phyloP scores from a whole-genome alignment of 2,113 vertebrate species.

The Oxyura jamaicensis region DNA sequence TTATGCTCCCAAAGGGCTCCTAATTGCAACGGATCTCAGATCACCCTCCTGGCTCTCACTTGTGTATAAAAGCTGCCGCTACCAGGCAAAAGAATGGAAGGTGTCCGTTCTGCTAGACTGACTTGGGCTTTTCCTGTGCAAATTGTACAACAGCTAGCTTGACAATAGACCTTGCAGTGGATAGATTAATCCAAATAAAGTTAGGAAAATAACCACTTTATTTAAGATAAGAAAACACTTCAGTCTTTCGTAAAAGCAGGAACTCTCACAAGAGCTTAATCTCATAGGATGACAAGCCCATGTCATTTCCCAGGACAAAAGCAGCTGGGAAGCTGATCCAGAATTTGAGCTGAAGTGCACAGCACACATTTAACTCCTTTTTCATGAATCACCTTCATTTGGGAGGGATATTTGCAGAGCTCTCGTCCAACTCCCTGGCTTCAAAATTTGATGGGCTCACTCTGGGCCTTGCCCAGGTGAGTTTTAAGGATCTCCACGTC shows the following conservation, averaged over 20 bases:
- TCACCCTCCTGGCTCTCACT: background rate
- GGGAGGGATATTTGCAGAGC: background rate
- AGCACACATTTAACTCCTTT: background rate
- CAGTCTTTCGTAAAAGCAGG: background rate
- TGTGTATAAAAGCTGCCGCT: background rate
- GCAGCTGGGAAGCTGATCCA: background rate
- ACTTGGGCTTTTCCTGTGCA: background rate
- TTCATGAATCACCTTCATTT: background rate
- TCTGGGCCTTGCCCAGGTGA: background rate
- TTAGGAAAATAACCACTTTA: background rate
- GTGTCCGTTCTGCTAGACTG: background rate
- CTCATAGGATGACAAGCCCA: background rate
- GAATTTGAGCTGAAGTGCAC: background rate
- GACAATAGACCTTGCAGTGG: background rate
- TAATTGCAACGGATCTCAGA: background rate
- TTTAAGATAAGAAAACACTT: background rate
- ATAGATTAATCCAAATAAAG: background rate
- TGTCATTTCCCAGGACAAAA: background rate
- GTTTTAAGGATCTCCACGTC: background rate
- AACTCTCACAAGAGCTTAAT: background rate
- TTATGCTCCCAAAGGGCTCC: background rate
- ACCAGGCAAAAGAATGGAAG: background rate
- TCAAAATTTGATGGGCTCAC: background rate
- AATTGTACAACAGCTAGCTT: background rate
- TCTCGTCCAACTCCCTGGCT: background rate